Evolutionary conservation across 2,797 vertebrate species (phyloP), one percentile per base, ranked within the genome.

Genomic region (Gymnothorax reevesii): DNA sequence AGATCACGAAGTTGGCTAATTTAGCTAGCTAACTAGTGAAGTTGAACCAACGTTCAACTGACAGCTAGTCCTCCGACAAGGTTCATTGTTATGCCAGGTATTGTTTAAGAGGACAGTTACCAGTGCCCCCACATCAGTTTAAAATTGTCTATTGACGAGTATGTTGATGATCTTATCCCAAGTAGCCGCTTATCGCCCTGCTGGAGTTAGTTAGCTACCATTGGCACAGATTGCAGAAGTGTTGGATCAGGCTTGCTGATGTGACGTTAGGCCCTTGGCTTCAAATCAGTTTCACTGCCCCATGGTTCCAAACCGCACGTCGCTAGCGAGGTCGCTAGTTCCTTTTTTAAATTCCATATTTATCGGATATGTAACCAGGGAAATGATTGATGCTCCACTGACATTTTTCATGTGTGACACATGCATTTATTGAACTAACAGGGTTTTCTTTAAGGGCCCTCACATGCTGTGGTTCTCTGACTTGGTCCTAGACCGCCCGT

Each of bases 341-440:
- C 77, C 77, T 7, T n/a, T 80, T 33, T 80, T 52, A 33, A 55
- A 66, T n/a, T 66, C 5, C 64, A 7, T 66, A 66, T 66, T 7
- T 66, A n/a, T 7, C 64, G n/a, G 62, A 66, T 66, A 4, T 66
- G 62, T 66, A 66, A 66, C 62, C 64, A n/a, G n/a, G 6, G 7
- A n/a, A 66, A 66, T n/a, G 64, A 9, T 66, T 66, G 64, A 66
- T 77, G 75, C 7, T 7, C 42, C 13, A 52, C 75, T 79, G 42
- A 49, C n/a, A 57, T 49, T 69, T 71, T 92, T 91, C 92, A 94
- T 86, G 91, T 89, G 90, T 90, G 90, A 92, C 92, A 91, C 75
- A 84, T 42, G 33, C 1, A 83, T 80, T 59, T 87, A 71, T 84
- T 64, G 83, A 57, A 88, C 57, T 25, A 6, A 54, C 89, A 7